These are phyloP conservation scores for Rhea americana DNA, from an alignment of 2,113 vertebrate species.

Conservation along the genomic window DNA sequence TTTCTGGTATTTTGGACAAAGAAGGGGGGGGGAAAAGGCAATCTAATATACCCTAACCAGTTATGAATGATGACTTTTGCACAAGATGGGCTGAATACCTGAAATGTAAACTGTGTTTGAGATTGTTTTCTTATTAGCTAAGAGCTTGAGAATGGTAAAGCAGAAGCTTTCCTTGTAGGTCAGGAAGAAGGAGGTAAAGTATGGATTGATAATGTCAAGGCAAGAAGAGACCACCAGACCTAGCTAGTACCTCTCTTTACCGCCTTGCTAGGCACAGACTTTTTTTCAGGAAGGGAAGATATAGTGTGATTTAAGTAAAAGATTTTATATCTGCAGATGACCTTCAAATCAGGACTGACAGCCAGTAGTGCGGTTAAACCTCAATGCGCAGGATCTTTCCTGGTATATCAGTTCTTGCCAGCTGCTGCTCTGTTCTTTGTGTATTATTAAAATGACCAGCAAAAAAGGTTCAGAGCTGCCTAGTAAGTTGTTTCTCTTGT, in stretches of 20 bases:
- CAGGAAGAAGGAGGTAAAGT: neutral
- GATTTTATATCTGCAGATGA: neutral
- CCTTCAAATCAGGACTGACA: neutral
- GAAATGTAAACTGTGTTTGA: neutral
- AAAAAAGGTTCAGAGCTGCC: neutral
- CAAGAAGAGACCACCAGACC: neutral
- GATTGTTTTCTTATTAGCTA: neutral
- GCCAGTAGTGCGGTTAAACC: neutral
- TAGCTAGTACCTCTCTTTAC: neutral
- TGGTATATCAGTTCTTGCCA: neutral
- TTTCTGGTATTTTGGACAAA: neutral
- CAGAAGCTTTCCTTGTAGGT: neutral
- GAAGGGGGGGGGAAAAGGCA: neutral
- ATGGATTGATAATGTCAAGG: neutral
- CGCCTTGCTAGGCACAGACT: neutral
- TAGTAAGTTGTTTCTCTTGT: neutral
- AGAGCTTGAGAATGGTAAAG: neutral
- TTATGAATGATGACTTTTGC: neutral
- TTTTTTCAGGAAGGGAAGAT: neutral
- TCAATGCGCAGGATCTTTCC: neutral
- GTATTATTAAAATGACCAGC: neutral
- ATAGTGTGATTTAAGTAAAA: neutral
- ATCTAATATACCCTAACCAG: neutral
- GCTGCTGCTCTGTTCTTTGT: neutral
- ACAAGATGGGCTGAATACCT: neutral